Base-by-base conservation (phyloP, 2,888 invertebrate species). In the Rhogogaster chlorosoma region DNA sequence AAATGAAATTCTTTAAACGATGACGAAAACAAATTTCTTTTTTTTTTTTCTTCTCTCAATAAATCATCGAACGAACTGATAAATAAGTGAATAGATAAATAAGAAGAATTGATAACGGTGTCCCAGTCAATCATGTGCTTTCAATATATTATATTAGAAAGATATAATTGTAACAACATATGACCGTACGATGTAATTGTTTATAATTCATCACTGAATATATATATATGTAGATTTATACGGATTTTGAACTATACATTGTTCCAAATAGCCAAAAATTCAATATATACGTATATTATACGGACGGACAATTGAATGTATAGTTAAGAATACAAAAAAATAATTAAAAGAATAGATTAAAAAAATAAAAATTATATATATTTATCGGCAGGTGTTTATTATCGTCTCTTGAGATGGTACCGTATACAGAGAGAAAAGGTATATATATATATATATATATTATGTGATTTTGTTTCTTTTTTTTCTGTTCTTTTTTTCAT, bases 291-390 rank as follows among this genome's bases (percentile, higher is more conserved):
- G 22, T n/a, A 45, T 22, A 2, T 18, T 3, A 73, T 22, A 73
- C 22, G 45, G 2, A 32, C 2, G 15, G 7, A 42, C 7, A 64
- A 85, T 82, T 87, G 71, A 73, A 73, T 83, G 15, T 45, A 45
- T 45, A 45, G 45, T 45, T 15, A 15, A 45, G 12, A 45, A 45
- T 12, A 45, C 45, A 45, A 45, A 45, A 45, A 45, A 42, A 2
- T 15, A 12, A 42, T 12, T 1, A 15, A 87, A 86, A 85, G 84
- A 67, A 64, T 85, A 85, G 78, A 86, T 84, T 75, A 80, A 84
- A 82, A 87, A 86, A 88, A 87, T 83, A 86, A 84, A 86, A 70
- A 86, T 87, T 86, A 87, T 61, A 86, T 87, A 88, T 87, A 88
- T 84, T 85, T 85, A 86, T 84, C 29, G 83, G 83, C 67, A 83